Evolutionary conservation across 2,888 invertebrate species (phyloP), one percentile per base, ranked within the genome.

Genomic region (Odontomyia ornata): DNA sequence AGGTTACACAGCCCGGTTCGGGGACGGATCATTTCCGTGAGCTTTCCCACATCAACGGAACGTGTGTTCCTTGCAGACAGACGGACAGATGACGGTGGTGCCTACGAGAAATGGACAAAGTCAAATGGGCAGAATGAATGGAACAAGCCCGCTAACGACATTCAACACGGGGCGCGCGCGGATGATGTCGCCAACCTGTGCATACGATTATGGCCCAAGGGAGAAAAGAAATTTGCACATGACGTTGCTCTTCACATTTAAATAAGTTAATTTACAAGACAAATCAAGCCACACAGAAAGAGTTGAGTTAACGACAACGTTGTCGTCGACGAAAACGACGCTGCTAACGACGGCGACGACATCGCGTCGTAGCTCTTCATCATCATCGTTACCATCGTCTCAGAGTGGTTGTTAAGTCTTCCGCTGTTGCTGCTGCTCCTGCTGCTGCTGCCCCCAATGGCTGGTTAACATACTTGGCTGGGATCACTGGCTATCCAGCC

Each of bases 191-290:
- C n/a, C n/a, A n/a, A n/a, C n/a, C n/a, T n/a, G n/a, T n/a, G n/a
- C 25, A 9, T n/a, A 15, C 15, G 25, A 43, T 67, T 69, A 27
- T 72, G n/a, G 73, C 73, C 73, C 36, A 23, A 27, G 21, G 73
- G 73, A 57, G n/a, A 36, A 30, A 73, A 57, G 57, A 57, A 73
- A 73, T 73, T 57, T 73, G 57, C 73, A 73, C 57, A 73, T 30
- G 73, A 36, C 73, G 73, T 73, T 60, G 52, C 52, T 71, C 56
- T 21, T 36, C 73, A 73, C 73, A 73, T 73, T 73, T 73, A 73
- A 73, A 73, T 73, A 73, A 57, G 73, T 57, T 73, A 73, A 73
- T 73, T 73, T 73, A 73, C 73, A 73, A 73, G 72, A 73, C 73
- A 73, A 57, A 73, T 57, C 57, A 73, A 73, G 73, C 73, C 73